Percentiles rank a stretch among this genome's conserved stretches.
These are phyloP conservation scores for Heliconius ismenius DNA, from an alignment of 2,888 invertebrate species.

Conservation along the genomic window DNA sequence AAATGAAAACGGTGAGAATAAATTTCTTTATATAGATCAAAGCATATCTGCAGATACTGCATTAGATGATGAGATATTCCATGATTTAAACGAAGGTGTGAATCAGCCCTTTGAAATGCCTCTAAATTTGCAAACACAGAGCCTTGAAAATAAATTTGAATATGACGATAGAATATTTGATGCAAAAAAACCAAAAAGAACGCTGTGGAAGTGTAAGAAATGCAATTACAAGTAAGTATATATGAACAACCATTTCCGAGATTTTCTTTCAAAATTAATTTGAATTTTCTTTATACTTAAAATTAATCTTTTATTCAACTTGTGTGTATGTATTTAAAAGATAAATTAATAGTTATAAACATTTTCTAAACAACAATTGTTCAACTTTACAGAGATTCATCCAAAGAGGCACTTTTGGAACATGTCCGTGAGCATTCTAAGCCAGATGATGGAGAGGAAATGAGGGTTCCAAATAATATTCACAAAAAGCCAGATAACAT, in stretches of 20 bases:
- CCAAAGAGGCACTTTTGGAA: constrained; percentile 74
- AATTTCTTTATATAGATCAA: constrained; percentile 72
- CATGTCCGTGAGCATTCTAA: constrained; percentile 75
- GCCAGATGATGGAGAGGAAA: constrained; percentile 54
- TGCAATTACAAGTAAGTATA: constrained; percentile 90
- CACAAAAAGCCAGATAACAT: constrained; percentile 65
- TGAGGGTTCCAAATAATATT: constrained; percentile 44
- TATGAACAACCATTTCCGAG: neutral
- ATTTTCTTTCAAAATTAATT: neutral
- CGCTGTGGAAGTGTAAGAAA: constrained; percentile 94
- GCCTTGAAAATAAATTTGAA: constrained; percentile 60
- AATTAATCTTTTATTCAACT: neutral
- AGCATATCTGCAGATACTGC: constrained; percentile 68
- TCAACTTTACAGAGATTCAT: constrained; percentile 65
- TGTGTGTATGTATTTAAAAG: neutral
- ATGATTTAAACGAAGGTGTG: constrained; percentile 69
- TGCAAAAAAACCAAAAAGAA: constrained; percentile 84
- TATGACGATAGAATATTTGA: constrained; percentile 60
- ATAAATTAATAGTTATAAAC: neutral
- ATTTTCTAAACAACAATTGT: neutral
- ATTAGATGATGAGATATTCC: constrained; percentile 76
- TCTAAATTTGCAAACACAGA: constrained; percentile 80
- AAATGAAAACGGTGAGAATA: constrained; percentile 80
- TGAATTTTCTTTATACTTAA: neutral
- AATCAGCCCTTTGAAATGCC: constrained; percentile 79